Evolutionary conservation across 2,113 vertebrate species (phyloP), one percentile per base, ranked within the genome.

Genomic region (Bambusicola thoracicus): DNA sequence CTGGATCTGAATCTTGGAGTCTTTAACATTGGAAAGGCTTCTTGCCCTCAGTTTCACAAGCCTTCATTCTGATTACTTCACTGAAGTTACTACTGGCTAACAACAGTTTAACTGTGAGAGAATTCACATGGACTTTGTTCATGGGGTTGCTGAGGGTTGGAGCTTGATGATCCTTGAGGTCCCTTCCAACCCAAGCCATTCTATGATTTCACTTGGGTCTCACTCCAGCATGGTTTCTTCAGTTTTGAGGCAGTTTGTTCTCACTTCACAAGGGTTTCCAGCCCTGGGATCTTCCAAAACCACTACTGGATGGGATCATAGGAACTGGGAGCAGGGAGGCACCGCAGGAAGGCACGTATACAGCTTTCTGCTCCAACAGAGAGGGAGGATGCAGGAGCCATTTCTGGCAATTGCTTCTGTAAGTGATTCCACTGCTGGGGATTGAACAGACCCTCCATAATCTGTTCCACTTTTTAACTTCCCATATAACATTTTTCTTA

Each of bases 291-390:
- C 8, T 72, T 62, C 56, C 27, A 1, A 22, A 67, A 49, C 30
- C 1, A 0, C 38, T 53, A 38, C 16, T 40, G 4, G 81, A 6
- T 3, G 27, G 46, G 18, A 34, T 8, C 4, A 0, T 6, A 27
- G 17, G 25, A 58, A 19, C 1, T 2, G 41, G 11, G 68, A 15
- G 3, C 0, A 0, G 53, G 55, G 11, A 24, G 46, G 19, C 56
- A 24, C 4, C 0, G 0, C 15, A 25, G 22, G 38, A 56, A n/a
- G 38, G 15, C 1, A 17, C 0, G 7, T 20, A 3, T 2, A 4
- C 4, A 49, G 8, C 15, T 53, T 32, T 30, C 48, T 44, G 30
- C 79, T 85, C n/a, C 81, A 68, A 44, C 81, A 66, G 55, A 13
- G 44, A 48, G 24, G 55, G 40, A 80, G 18, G 20, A 22, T 44